Percentiles rank a stretch among this genome's conserved stretches.
These are phyloP conservation scores for Mustela lutreola DNA, from an alignment of 2,113 vertebrate species.

Conservation along the genomic window DNA sequence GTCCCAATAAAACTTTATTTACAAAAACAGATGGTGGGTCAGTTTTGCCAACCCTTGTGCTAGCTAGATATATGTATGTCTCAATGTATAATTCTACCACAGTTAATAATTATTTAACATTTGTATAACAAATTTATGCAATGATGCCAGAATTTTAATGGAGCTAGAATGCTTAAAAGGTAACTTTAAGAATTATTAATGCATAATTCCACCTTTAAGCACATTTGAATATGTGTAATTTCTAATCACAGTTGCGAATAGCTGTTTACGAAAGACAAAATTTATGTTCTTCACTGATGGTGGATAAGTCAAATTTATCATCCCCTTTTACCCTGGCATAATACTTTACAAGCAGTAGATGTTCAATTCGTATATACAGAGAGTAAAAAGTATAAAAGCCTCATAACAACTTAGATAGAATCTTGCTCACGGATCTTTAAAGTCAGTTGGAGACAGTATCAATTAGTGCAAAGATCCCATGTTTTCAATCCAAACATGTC, in stretches of 20 bases:
- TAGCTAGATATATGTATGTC: background rate
- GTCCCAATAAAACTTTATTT: background rate
- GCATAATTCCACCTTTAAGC: background rate
- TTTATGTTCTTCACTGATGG: background rate
- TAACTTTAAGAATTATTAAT: slow-evolving; percentile 33
- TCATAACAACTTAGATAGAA: background rate
- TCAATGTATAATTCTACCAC: background rate
- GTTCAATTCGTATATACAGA: background rate
- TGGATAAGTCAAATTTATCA: background rate
- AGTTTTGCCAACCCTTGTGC: background rate
- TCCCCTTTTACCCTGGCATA: background rate
- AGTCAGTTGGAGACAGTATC: background rate
- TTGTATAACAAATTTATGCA: background rate
- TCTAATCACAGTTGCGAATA: background rate
- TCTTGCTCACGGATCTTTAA: background rate
- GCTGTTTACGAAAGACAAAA: background rate
- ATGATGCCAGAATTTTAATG: background rate
- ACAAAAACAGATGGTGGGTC: background rate
- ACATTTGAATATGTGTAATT: background rate
- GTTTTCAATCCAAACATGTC: background rate
- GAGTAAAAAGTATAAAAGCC: background rate
- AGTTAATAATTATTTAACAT: background rate
- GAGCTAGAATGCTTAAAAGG: background rate
- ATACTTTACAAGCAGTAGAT: background rate
- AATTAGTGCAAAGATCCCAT: background rate